Percentiles rank a stretch among this genome's conserved stretches.
Conservation (phyloP, 2,113 vertebrate species). For the Gavia stellata region DNA sequence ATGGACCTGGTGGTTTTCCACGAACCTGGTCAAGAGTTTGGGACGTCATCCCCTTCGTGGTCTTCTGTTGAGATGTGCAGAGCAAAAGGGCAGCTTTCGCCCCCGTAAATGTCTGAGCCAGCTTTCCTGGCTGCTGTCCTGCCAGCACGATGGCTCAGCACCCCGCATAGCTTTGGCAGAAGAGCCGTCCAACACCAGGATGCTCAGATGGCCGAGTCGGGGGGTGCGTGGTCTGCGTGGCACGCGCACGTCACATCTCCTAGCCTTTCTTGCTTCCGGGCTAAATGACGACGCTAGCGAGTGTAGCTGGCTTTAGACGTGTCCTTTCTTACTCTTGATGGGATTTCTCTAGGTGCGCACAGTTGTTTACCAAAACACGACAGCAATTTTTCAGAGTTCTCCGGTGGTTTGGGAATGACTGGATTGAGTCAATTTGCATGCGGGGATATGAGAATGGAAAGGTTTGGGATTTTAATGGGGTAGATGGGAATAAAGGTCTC, state of each 20-base stretch:
- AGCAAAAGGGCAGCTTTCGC: not conserved
- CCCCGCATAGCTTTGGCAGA: not conserved
- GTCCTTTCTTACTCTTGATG: too few species aligned
- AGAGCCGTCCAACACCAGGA: not conserved
- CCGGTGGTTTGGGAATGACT: not conserved
- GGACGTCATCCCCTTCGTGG: not conserved
- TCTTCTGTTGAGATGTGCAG: not conserved
- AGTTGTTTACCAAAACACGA: not conserved
- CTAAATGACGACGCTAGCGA: not conserved
- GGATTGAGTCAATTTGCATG: not conserved
- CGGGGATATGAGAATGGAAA: not conserved
- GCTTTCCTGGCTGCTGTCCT: not conserved
- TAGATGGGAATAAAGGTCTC: not conserved
- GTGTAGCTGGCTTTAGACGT: too few species aligned
- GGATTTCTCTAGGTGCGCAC: not conserved
- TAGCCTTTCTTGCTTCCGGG: not conserved
- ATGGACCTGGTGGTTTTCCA: not conserved
- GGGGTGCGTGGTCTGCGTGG: not conserved
- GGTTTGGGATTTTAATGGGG: not conserved
- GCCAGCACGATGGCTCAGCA: rapidly evolving
- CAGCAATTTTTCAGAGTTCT: not conserved
- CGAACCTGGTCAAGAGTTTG: not conserved
- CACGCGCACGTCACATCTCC: not conserved
- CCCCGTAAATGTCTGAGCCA: too few species aligned
- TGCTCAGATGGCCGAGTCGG: not conserved